phyloP scores from a whole-genome alignment of 2,113 vertebrate genomes.

The Strix uralensis region DNA sequence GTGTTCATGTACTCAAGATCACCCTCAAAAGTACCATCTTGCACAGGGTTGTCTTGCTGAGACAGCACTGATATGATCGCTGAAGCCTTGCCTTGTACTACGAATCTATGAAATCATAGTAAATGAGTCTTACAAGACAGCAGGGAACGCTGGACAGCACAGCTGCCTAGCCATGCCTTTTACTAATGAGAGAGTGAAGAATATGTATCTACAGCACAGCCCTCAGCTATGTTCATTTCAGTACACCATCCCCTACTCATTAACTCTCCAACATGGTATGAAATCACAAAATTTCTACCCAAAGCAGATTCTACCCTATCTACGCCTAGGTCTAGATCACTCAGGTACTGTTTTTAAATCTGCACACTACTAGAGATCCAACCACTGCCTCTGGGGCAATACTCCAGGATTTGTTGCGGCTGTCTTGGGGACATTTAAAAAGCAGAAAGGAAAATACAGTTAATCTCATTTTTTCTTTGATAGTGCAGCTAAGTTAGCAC shows the following conservation, averaged over 20 bases:
- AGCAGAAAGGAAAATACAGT: neutral
- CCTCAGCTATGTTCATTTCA: neutral
- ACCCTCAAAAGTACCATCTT: neutral
- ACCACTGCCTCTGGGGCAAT: neutral
- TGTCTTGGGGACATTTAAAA: neutral
- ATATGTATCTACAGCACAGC: neutral
- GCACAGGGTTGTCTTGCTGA: neutral
- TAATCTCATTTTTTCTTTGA: neutral
- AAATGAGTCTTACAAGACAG: neutral
- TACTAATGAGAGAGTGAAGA: neutral
- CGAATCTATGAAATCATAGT: accelerated
- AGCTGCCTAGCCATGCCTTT: neutral
- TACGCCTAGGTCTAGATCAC: neutral
- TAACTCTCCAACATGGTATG: neutral
- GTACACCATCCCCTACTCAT: neutral
- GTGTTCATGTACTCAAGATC: neutral
- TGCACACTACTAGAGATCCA: neutral
- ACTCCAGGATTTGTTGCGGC: neutral
- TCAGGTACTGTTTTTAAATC: neutral
- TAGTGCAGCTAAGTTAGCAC: neutral
- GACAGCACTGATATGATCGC: neutral
- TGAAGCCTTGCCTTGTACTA: neutral
- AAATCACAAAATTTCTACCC: neutral
- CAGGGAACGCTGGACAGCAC: neutral
- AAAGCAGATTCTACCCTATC: neutral